Evolutionary conservation across 2,888 invertebrate species (phyloP), one percentile per base, ranked within the genome.

Genomic region (Polylopha cassiicola): DNA sequence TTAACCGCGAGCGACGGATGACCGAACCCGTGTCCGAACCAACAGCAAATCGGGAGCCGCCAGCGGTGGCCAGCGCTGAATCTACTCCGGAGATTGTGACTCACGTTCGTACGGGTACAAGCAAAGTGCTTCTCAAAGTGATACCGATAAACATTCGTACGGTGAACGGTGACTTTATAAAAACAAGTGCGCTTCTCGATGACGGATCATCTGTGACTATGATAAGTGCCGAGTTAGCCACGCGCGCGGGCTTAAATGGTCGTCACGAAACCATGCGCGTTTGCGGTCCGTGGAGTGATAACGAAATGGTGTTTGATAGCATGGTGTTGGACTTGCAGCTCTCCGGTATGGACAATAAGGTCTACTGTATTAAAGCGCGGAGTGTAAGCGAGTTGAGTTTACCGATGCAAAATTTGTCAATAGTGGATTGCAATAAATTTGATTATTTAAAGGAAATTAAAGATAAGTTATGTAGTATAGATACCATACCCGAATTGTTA

Each of bases 161-260:
- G 2, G 1, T 15, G 6, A 10, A 33, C 16, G 32, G 32, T 4
- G 2, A n/a, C 4, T 2, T 23, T 2, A 33, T 33, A 2, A 2
- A 16, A 5, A 33, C 15, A 5, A 23, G 9, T 7, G 32, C 32
- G 1, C 10, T 33, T 5, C 17, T 33, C 1, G 32, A 33, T 10
- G 32, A 23, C 9, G 32, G 32, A 2, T 33, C 32, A 4, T 23
- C 32, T 3, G 22, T 33, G 3, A 33, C 23, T 2, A 6, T 33
- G 15, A 33, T 33, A 2, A 33, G 32, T 16, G 22, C 8, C 15
- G 32, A 9, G 7, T 9, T 33, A 2, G 27, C 36, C 11, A 13
- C 20, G 9, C 36, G 36, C 20, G 36, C 36, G 0, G 36, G 36
- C 6, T 9, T 36, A 20, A 20, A 20, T 27, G 36, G 36, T n/a